Percentiles rank a stretch among this genome's conserved stretches.
These are phyloP conservation scores for Manis crassicaudata DNA, from an alignment of 2,797 vertebrate genomes.

Conservation along the genomic window DNA sequence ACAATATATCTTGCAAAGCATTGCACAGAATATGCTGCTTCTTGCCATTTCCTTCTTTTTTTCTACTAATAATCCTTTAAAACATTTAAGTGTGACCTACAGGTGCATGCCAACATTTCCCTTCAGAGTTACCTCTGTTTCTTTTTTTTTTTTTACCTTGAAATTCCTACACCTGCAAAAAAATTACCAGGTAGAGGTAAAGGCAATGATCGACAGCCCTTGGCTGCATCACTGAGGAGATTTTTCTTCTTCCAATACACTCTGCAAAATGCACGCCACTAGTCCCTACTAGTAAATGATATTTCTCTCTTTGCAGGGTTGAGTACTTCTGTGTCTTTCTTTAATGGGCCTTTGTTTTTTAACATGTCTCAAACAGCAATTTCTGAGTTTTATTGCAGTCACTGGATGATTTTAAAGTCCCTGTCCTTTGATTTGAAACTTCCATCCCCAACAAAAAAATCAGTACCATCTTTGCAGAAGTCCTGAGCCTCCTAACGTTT, in stretches of 20 bases:
- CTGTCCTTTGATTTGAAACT: background rate
- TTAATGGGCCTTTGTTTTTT: background rate
- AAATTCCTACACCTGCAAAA: background rate
- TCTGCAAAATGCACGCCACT: background rate
- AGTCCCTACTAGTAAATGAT: background rate
- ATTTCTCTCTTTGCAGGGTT: background rate
- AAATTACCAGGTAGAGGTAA: background rate
- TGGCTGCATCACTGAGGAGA: background rate
- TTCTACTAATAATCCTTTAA: background rate
- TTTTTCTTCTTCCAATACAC: background rate
- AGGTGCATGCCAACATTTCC: background rate
- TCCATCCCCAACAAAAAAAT: background rate
- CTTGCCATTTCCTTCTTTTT: background rate
- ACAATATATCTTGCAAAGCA: background rate
- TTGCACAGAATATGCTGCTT: background rate
- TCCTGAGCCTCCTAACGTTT: background rate
- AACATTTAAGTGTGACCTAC: background rate
- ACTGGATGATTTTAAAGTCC: background rate
- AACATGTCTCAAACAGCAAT: background rate
- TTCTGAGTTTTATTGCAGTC: background rate
- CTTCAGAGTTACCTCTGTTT: background rate
- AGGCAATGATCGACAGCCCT: background rate
- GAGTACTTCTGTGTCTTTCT: background rate
- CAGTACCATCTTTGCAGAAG: no score
- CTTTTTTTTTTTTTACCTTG: background rate